Evolutionary conservation across 1,140 invertebrate genomes (phyloP).

Genomic region (Leptinotarsa defecta): DNA sequence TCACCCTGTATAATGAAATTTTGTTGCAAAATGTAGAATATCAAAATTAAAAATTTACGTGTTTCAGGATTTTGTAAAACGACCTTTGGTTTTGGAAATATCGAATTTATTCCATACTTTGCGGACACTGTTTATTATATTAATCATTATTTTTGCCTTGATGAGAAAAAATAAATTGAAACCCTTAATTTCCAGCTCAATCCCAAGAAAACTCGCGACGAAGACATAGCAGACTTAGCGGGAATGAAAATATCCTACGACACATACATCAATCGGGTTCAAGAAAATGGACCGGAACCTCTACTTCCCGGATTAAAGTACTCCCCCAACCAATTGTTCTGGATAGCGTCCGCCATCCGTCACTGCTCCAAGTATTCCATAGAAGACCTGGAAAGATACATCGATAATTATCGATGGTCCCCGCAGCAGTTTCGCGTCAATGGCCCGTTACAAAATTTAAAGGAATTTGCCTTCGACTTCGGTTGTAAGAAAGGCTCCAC

Average conservation of each 20-base stretch:
- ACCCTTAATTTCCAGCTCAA: conserved; percentile 58
- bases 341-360: conserved; percentile 67
- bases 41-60: too few species aligned
- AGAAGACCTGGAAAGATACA: conserved; percentile 67
- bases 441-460: conserved; percentile 87
- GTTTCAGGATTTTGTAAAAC: too few species aligned
- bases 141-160: not conserved
- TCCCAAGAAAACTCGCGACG: conserved; percentile 86
- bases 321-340: conserved; percentile 69
- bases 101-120: too few species aligned
- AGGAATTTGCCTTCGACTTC: conserved; percentile 85
- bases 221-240: conserved; percentile 85
- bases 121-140: too few species aligned
- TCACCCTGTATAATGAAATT: too few species aligned
- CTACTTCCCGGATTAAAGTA: conserved; percentile 71
- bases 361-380: conserved; percentile 69
- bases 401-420: conserved; percentile 60
- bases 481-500: conserved; percentile 75
- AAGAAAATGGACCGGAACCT: conserved; percentile 67
- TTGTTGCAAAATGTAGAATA: too few species aligned
- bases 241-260: conserved; percentile 86
- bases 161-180: not conserved
- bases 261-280: conserved; percentile 75
- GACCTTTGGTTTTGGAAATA: too few species aligned
- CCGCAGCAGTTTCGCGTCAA: conserved; percentile 79